Base-by-base conservation (phyloP, 2,888 invertebrate species). In the Limulus polyphemus region DNA sequence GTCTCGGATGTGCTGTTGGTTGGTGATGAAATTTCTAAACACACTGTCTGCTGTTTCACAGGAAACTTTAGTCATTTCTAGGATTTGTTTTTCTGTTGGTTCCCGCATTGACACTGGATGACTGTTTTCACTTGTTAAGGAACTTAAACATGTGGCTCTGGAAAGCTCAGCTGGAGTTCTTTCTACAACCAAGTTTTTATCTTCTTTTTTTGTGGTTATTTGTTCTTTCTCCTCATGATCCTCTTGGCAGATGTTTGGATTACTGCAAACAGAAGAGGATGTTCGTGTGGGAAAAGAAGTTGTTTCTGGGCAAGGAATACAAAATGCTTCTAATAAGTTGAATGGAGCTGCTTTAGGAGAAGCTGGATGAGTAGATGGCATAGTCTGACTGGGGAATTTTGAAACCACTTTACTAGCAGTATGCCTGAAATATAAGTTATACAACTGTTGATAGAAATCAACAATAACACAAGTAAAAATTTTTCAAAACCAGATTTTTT, bases 321-420 rank as follows among this genome's bases (percentile, higher is more conserved):
- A 63, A 49, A 66, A 66, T 32, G 32, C 32, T 32, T 32, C 32
- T 32, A 7, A 1, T 32, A 32, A 32, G 50, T 66, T 59, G 51
- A 52, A 66, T 17, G 61, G 49, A 32, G 32, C 32, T 14, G 49
- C 57, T 55, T 55, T 68, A 14, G 70, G 72, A 61, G 70, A 71
- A 11, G 72, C 83, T 5, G 32, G 1, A 32, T 32, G 32, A 32
- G 32, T 7, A 32, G 32, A 32, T 3, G 88, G 87, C 74, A 86
- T 83, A 54, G 88, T 88, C 74, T 87, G 87, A 59, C 90, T 88
- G 0, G 95, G 94, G 0, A 94, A 95, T 1, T 94, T 94, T 0
- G 92, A 91, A 52, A 94, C 87, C 58, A 90, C 84, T 49, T 92
- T 93, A 69, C 93, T 94, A 0, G 90, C 88, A 71, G 90, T 78